Evolutionary conservation across 2,113 vertebrate genomes (phyloP), one percentile per base, ranked within the genome.

Genomic region (Ammodramus savannarum): DNA sequence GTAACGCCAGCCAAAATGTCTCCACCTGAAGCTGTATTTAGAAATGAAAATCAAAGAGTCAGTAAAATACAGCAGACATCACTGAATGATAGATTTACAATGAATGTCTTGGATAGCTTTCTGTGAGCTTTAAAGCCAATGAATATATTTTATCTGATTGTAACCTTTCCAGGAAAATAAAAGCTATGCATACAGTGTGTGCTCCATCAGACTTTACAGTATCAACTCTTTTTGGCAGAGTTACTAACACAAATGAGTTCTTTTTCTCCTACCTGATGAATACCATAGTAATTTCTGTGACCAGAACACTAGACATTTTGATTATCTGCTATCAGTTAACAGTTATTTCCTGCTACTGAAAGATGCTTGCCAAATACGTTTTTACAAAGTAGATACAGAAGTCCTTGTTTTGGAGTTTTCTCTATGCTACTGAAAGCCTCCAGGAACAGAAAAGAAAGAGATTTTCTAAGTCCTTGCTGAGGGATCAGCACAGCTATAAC

Each of bases 61-160:
- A 74, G 94, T 93, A 77, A 96, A 96, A 96, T 67, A 58, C 6
- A 87, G 61, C 90, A 90, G 95, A 91, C 85, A 92, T 94, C 87
- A 73, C 54, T 71, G 85, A 94, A 94, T 95, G 95, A 96, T 84
- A 93, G 91, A 96, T 97, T 97, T 97, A 95, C 84, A 94, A 25
- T 63, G 68, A 77, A 85, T 92, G 75, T 57, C 90, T 95, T 96
- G 94, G 93, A 95, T 59, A 66, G 57, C 21, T 95, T 88, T 79
- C 87, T 80, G 20, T 67, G 58, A 75, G 84, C 72, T 96, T 94
- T 93, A 91, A 92, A 95, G 87, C 63, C 93, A 97, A 76, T 82
- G 94, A 90, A 76, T 92, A 71, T 91, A 75, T 82, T 97, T 96
- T 97, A 97, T 97, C 97, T 97, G 96, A 97, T 96, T 95, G 97